Evolutionary conservation across 2,888 invertebrate genomes (phyloP).

Genomic region (Romanomermis culicivorax): DNA sequence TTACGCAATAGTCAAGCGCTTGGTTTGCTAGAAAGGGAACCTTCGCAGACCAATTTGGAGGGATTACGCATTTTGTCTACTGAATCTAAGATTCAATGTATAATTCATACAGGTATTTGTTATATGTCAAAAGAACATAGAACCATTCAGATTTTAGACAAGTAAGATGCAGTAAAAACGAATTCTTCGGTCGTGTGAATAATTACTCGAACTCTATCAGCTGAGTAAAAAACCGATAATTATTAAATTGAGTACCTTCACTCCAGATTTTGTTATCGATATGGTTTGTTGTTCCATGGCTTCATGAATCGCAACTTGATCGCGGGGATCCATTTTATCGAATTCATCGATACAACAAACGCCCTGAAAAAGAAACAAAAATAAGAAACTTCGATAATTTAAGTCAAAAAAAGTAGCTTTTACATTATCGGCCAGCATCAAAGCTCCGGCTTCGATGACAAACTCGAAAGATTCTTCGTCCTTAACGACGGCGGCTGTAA

Average conservation of each 20-base stretch:
- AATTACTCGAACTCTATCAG: too few relatives aligned
- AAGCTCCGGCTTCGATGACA: slow-evolving; percentile 96
- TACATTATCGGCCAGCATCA: slow-evolving; percentile 93
- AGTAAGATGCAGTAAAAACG: too few relatives aligned
- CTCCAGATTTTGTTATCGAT: slow-evolving; percentile 67
- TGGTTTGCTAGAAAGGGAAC: too few relatives aligned
- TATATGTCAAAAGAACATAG: too few relatives aligned
- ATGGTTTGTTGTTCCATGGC: slow-evolving; percentile 99
- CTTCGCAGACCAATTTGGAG: too few relatives aligned
- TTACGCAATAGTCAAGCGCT: too few relatives aligned
- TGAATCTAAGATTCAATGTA: too few relatives aligned
- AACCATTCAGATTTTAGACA: too few relatives aligned
- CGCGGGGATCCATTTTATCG: slow-evolving; percentile 92
- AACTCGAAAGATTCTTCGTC: slow-evolving; percentile 96
- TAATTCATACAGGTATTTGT: too few relatives aligned
- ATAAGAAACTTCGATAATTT: not conserved
- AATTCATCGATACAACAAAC: slow-evolving; percentile 98
- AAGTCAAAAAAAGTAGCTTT: slow-evolving; percentile 8
- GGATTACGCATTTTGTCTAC: too few relatives aligned
- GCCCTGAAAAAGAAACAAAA: slow-evolving; percentile 32
- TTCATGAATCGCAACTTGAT: slow-evolving; percentile 98
- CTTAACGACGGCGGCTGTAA: slow-evolving; percentile 90
- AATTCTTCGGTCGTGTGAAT: too few relatives aligned
- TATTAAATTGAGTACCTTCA: slow-evolving; percentile 25
- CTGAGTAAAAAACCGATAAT: not conserved